Evolutionary conservation across 2,888 invertebrate species (phyloP).

Genomic region (Drosophila borborema): DNA sequence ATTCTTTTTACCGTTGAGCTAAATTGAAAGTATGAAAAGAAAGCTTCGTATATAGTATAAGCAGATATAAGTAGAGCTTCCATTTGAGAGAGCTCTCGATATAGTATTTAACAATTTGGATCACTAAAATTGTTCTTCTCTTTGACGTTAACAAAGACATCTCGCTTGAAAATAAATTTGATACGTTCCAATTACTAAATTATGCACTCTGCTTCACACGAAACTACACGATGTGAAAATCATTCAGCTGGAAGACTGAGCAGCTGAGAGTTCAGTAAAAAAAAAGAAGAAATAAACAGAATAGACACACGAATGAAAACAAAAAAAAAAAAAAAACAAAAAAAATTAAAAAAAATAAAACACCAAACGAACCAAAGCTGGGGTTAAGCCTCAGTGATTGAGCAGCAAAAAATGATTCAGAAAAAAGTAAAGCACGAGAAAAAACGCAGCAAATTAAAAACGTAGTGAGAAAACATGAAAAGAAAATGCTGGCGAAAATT

Average conservation of each 20-base stretch:
- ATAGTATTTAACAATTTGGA: not conserved
- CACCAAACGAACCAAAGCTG: slow-evolving; percentile 35
- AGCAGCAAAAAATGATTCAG: slow-evolving; percentile 25
- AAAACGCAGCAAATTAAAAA: slow-evolving; percentile 49
- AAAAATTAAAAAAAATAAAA: slow-evolving; percentile 16
- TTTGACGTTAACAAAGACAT: slow-evolving; percentile 29
- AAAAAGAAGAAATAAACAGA: slow-evolving; percentile 3
- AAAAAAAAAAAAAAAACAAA: slow-evolving; percentile 9
- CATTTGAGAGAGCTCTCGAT: not conserved
- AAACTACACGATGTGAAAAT: slow-evolving; percentile 64
- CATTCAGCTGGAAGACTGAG: slow-evolving; percentile 82
- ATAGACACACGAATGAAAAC: slow-evolving; percentile 13
- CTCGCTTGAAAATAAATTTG: slow-evolving; percentile 65
- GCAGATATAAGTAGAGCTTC: not conserved
- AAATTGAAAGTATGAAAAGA: not conserved
- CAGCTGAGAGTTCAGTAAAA: slow-evolving; percentile 38
- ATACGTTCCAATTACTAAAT: slow-evolving; percentile 78
- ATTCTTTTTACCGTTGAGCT: not conserved
- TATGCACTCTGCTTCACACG: slow-evolving; percentile 61
- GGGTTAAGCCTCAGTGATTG: slow-evolving; percentile 44
- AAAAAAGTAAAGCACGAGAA: not conserved
- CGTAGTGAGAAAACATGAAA: slow-evolving; percentile 46
- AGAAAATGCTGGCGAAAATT: slow-evolving; percentile 51
- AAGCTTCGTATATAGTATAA: not conserved
- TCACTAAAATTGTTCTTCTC: slow-evolving; percentile 7